These are phyloP conservation scores for Eupeodes latifasciatus DNA, from an alignment of 2,888 invertebrate species.

Conservation along the genomic window DNA sequence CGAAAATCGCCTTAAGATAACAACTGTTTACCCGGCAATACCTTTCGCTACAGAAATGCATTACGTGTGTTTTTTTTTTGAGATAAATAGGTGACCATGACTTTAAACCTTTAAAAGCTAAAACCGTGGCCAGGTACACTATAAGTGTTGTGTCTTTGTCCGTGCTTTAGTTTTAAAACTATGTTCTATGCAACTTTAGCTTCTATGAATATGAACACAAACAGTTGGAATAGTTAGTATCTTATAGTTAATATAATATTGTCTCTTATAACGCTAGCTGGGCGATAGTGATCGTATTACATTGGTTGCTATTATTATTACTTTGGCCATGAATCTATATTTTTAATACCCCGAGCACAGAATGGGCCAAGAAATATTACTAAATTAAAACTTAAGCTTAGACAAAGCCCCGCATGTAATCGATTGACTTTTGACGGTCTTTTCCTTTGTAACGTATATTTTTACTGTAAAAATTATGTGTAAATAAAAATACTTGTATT, in stretches of 20 bases:
- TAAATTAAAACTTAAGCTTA: slow-evolving; percentile 18
- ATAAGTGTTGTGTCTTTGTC: not conserved
- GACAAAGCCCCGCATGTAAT: slow-evolving; percentile 11
- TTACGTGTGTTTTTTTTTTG: slow-evolving; percentile 36
- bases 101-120: slow-evolving; percentile 66
- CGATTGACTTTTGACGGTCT: not conserved
- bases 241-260: not conserved
- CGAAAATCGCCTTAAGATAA: slow-evolving; percentile 23
- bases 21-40: slow-evolving; percentile 13
- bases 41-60: slow-evolving; percentile 22
- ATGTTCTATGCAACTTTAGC: not conserved
- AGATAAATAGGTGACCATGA: slow-evolving; percentile 63
- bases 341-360: not conserved
- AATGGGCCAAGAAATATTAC: slow-evolving; percentile 15
- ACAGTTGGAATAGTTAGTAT: slow-evolving; percentile 9
- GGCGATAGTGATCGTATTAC: slow-evolving; percentile 55
- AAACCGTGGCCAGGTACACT: slow-evolving; percentile 24
- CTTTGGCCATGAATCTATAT: slow-evolving; percentile 50
- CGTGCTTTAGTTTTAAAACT: slow-evolving; percentile 1
- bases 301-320: slow-evolving; percentile 30
- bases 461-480: not conserved
- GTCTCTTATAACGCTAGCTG: no score
- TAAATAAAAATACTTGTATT: not conserved
- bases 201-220: not conserved
- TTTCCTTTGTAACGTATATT: not conserved